These are phyloP conservation scores for Sclerurus mexicanus DNA, from an alignment of 2,113 vertebrate species.

Conservation along the genomic window DNA sequence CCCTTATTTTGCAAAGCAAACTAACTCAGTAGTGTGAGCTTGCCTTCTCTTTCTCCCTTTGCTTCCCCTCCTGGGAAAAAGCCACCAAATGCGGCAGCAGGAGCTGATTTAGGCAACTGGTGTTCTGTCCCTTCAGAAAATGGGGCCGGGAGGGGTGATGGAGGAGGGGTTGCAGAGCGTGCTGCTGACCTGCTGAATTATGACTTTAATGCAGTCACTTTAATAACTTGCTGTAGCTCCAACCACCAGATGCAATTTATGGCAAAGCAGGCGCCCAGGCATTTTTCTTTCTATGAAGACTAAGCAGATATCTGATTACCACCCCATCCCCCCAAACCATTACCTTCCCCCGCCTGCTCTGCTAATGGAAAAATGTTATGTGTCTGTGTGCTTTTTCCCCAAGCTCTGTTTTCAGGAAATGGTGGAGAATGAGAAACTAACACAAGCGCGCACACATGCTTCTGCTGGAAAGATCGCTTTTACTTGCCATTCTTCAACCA, in stretches of 20 bases:
- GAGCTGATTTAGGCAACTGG: background rate
- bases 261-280: slow-evolving; percentile 55
- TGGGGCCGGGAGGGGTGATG: slow-evolving; percentile 9
- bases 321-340: slow-evolving; percentile 43
- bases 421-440: slow-evolving; percentile 47
- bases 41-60: background rate
- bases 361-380: slow-evolving; percentile 66
- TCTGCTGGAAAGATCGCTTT: background rate
- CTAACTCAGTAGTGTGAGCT: background rate
- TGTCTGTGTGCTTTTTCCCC: slow-evolving; percentile 50
- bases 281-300: slow-evolving; percentile 68
- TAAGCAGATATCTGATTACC: slow-evolving; percentile 65
- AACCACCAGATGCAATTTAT: slow-evolving; percentile 67
- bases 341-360: slow-evolving; percentile 54
- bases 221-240: slow-evolving; percentile 66
- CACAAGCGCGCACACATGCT: background rate
- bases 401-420: slow-evolving; percentile 67
- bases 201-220: slow-evolving; percentile 58
- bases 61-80: background rate
- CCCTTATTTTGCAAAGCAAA: background rate
- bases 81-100: background rate
- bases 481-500: background rate
- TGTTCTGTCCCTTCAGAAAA: background rate
- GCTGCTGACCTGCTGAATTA: slow-evolving; percentile 60
- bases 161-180: slow-evolving; percentile 29